A percentile compares a stretch with the other conserved stretches of the same genome.
phyloP scores from a whole-genome alignment of 2,888 invertebrate genomes.

The Pachydiplax longipennis region DNA sequence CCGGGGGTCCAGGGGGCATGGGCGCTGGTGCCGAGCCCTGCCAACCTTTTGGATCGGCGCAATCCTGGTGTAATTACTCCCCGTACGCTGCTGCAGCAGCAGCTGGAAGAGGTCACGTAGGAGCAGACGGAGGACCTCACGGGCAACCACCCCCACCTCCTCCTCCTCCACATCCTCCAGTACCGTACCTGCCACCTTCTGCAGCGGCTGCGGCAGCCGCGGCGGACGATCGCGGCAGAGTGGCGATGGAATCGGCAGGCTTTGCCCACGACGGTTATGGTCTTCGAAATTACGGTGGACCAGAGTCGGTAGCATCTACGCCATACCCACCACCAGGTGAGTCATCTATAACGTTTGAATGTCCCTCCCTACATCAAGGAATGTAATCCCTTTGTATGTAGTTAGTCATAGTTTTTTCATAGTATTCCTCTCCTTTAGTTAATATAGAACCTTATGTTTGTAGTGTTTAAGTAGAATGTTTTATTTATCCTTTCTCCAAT shows the following conservation, averaged over 20 bases:
- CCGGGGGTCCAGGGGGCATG: constrained; percentile 51
- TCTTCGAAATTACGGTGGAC: constrained; percentile 75
- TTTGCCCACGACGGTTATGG: constrained; percentile 80
- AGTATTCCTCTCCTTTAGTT: not conserved
- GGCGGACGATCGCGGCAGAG: constrained; percentile 60
- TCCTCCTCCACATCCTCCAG: constrained; percentile 58
- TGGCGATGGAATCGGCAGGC: constrained; percentile 62
- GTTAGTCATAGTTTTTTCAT: not conserved
- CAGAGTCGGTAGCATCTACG: constrained; percentile 76
- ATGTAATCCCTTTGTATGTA: constrained; percentile 50
- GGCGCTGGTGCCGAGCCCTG: constrained; percentile 60
- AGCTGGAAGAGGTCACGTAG: constrained; percentile 63
- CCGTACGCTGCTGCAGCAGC: constrained; percentile 68
- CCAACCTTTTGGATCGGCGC: constrained; percentile 70
- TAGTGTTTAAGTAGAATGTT: not conserved
- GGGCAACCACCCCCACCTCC: constrained; percentile 54
- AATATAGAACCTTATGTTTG: not conserved
- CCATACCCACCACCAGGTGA: constrained; percentile 83
- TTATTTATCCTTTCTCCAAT: not conserved
- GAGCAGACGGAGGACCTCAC: constrained; percentile 54
- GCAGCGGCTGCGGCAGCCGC: constrained; percentile 60
- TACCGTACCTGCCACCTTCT: constrained; percentile 60
- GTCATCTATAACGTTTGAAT: constrained; percentile 56
- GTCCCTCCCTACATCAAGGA: not conserved
- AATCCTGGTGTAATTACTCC: constrained; percentile 78